phyloP scores from a whole-genome alignment of 2,888 invertebrate species.

The Nomada lathburiana region DNA sequence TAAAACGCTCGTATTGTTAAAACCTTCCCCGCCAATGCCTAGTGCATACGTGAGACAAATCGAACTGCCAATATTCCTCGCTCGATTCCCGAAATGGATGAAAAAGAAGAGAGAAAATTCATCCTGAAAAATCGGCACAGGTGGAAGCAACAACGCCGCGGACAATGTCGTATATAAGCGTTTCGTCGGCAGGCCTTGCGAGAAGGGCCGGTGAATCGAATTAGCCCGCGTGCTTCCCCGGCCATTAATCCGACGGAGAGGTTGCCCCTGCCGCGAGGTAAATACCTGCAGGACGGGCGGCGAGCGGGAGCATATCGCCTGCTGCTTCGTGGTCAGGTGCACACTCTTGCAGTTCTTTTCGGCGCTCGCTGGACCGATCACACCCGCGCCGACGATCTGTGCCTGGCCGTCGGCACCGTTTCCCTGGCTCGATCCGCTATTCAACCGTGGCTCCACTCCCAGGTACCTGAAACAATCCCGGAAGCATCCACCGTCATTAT shows the following conservation, averaged over 20 bases:
- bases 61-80: background rate
- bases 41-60: too few species aligned
- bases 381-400: slow-evolving; percentile 78
- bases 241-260: slow-evolving; percentile 67
- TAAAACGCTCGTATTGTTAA: too few species aligned
- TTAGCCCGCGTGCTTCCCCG: slow-evolving; percentile 70
- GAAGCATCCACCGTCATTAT: slow-evolving; percentile 43
- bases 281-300: slow-evolving; percentile 82
- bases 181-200: background rate
- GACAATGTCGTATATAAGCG: slow-evolving; percentile 17
- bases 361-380: slow-evolving; percentile 83
- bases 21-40: too few species aligned
- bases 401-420: slow-evolving; percentile 77
- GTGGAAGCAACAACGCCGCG: slow-evolving; percentile 25
- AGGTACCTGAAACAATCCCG: slow-evolving; percentile 78
- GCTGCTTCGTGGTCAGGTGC: slow-evolving; percentile 82
- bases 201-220: slow-evolving; percentile 57
- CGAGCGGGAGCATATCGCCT: slow-evolving; percentile 82
- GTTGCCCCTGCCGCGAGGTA: slow-evolving; percentile 60
- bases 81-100: background rate
- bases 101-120: background rate
- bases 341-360: slow-evolving; percentile 82
- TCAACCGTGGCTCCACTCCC: slow-evolving; percentile 80
- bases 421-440: slow-evolving; percentile 68
- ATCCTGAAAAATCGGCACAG: background rate